phyloP scores from a whole-genome alignment of 2,888 invertebrate genomes.

The Drepana falcataria region DNA sequence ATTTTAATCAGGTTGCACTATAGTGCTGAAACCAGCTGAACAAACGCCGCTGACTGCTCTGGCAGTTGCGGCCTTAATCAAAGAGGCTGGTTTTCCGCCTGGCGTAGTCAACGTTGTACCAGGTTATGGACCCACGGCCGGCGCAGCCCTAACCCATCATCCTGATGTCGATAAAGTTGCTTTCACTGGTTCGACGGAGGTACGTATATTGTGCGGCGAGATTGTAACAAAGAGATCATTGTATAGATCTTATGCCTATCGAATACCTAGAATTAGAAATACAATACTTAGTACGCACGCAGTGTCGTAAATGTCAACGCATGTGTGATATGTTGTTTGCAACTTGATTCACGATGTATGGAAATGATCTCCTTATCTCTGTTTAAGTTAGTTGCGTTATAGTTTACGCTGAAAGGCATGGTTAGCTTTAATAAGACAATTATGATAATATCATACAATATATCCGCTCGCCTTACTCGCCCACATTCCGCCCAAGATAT shows the following conservation, averaged over 20 bases:
- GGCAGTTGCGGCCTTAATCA: conserved; percentile 89
- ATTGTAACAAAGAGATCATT: not conserved
- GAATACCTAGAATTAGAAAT: too few species aligned
- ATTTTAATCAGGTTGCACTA: conserved; percentile 81
- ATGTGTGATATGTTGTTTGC: too few species aligned
- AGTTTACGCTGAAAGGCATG: too few species aligned
- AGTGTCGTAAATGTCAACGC: too few species aligned
- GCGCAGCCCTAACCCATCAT: conserved; percentile 87
- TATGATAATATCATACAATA: too few species aligned
- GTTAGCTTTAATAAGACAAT: too few species aligned
- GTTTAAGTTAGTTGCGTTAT: too few species aligned
- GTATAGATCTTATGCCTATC: not conserved
- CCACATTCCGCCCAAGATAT: too few species aligned
- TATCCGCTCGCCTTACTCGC: too few species aligned
- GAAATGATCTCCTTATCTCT: too few species aligned
- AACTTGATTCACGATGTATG: too few species aligned
- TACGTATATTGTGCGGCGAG: conserved; percentile 10
- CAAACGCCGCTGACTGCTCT: conserved; percentile 95
- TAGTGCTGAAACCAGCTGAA: conserved; percentile 95
- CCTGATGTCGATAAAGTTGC: conserved; percentile 91
- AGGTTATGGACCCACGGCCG: conserved; percentile 90
- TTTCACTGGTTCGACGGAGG: conserved; percentile 80
- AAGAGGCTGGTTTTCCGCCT: conserved; percentile 94
- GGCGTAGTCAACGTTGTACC: conserved; percentile 95
- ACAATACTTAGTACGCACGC: too few species aligned